phyloP scores from a whole-genome alignment of 2,113 vertebrate genomes.

The Ochotona princeps region DNA sequence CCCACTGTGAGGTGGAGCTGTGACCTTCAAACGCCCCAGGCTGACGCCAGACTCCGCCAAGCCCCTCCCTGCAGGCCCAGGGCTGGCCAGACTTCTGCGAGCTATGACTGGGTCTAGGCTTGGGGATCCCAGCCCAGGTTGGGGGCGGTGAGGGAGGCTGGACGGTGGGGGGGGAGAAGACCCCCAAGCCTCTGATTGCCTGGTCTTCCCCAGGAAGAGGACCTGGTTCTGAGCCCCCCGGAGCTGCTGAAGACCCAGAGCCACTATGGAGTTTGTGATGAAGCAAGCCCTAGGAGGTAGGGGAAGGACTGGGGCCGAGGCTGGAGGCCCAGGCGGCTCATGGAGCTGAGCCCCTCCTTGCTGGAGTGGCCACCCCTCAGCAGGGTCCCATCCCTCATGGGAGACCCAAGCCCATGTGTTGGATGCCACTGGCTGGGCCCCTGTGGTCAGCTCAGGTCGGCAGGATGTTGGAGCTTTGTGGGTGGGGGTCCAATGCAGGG shows the following conservation, averaged over 20 bases:
- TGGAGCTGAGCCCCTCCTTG: not conserved
- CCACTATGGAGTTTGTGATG: slow-evolving; percentile 79
- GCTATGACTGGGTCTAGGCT: not conserved
- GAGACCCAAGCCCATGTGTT: too few species aligned
- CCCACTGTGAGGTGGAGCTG: not conserved
- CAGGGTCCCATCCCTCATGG: too few species aligned
- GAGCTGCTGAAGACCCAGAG: slow-evolving; percentile 23
- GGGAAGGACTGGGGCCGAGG: not conserved
- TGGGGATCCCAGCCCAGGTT: not conserved
- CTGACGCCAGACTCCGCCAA: not conserved
- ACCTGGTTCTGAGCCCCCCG: not conserved
- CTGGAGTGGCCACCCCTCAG: too few species aligned
- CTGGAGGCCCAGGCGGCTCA: rapidly evolving
- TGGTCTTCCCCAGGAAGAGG: not conserved
- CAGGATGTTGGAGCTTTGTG: not conserved
- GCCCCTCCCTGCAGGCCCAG: not conserved
- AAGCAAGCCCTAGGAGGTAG: slow-evolving; percentile 81
- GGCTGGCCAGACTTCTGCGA: not conserved
- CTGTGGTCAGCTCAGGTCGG: not conserved
- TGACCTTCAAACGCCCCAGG: slow-evolving; percentile 75
- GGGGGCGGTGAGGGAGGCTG: too few species aligned
- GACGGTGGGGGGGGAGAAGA: too few species aligned
- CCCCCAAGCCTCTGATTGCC: not conserved
- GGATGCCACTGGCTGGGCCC: not conserved
- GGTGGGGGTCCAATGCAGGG: not conserved